Base-by-base conservation (phyloP, 2,888 invertebrate species). In the Piscicola geometra region DNA sequence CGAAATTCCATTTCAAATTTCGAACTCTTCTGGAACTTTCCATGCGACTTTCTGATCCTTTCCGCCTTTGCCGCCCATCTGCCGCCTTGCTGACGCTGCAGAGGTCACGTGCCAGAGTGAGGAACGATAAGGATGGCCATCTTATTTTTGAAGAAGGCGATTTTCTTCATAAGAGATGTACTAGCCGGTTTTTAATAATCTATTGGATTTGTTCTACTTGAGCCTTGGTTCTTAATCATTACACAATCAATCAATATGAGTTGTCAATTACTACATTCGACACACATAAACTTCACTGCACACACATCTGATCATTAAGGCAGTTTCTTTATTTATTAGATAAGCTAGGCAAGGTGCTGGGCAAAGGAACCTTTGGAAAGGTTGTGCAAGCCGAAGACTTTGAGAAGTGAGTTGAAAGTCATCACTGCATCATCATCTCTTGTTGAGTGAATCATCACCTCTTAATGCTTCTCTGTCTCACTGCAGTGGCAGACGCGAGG, bases 361-460 rank as follows among this genome's bases (percentile, higher is more conserved):
- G 99, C 84, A 98, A 99, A 89, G 99, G 99, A 86, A 99, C 99
- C 83, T 99, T 99, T 90, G 99, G 99, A 87, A 98, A 98, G 90
- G 98, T 99, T 86, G 96, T 98, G 86, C 93, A 96, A 90, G 96
- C 96, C 88, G 93, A 93, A 88, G 97, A 97, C 88, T 77, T 80
- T 88, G 91, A 93, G 89, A 92, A 91, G 94, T 95, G 88, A 91
- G 91, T 25, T 41, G 1, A 28, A 28, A 41, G 25, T 56, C 0
- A 18, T n/a, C 1, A n/a, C 3, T 68, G 25, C 3, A 75, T 67
- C 21, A 28, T 0, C 1, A 36, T 25, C 18, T 35, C 28, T 0
- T 5, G 1, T 33, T 30, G n/a, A 1, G 3, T 67, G 18, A 1
- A 36, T 70, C 3, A 28, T 36, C 5, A 1, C 3, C 1, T 25